Percentiles rank a stretch among this genome's conserved stretches.
These are phyloP conservation scores for Echinops telfairi DNA, from an alignment of 2,113 vertebrate genomes.

Conservation along the genomic window DNA sequence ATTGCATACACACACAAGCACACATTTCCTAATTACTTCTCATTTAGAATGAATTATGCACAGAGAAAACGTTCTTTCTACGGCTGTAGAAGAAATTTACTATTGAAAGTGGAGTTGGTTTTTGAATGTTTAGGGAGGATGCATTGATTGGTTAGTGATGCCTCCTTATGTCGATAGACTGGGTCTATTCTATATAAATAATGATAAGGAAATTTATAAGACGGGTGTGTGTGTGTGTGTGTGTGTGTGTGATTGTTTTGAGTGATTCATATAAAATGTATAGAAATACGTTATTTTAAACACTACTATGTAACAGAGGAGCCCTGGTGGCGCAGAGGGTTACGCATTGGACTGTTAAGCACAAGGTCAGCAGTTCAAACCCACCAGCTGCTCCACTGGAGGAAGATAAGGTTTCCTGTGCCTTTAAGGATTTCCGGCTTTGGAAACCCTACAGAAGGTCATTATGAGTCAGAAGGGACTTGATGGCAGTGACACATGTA, in stretches of 20 bases:
- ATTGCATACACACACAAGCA: too few species aligned
- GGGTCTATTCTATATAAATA: conserved; percentile 4
- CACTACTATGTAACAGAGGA: not conserved
- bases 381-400: too few species aligned
- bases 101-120: conserved; percentile 24
- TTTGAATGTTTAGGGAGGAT: conserved; percentile 2
- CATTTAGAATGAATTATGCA: conserved; percentile 3
- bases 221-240: too few species aligned
- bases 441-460: too few species aligned
- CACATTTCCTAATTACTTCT: conserved; percentile 15
- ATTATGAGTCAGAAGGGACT: too few species aligned
- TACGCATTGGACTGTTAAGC: too few species aligned
- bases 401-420: too few species aligned
- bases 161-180: not conserved
- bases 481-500: not conserved
- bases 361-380: too few species aligned
- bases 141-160: not conserved
- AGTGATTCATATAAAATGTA: conserved; percentile 22
- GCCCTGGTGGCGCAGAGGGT: too few species aligned
- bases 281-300: conserved; percentile 26
- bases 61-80: not conserved
- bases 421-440: too few species aligned
- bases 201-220: not conserved
- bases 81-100: not conserved
- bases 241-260: not conserved